Evolutionary conservation across 2,888 invertebrate species (phyloP).

Genomic region (Meiosimyza decipiens): DNA sequence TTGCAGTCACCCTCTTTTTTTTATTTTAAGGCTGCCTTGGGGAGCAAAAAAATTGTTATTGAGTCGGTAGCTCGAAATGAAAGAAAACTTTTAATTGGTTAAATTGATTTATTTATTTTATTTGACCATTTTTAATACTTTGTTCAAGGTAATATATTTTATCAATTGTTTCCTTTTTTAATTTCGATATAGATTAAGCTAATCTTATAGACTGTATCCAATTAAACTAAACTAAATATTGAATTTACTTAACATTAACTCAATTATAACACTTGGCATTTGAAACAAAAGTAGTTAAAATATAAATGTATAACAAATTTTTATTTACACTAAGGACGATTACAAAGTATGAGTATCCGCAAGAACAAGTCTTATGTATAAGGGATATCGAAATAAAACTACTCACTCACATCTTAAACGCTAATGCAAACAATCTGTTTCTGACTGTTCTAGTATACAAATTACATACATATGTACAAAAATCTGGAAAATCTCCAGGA

Average conservation of each 20-base stretch:
- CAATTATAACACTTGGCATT: too few species aligned
- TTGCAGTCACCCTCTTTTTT: too few species aligned
- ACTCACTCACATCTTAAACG: too few species aligned
- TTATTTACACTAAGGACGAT: constrained; percentile 25
- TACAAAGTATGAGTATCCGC: not conserved
- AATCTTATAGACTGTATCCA: constrained; percentile 19
- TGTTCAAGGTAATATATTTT: constrained; percentile 17
- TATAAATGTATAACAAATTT: constrained; percentile 2
- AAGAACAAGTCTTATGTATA: too few species aligned
- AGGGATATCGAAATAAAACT: too few species aligned
- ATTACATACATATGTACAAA: constrained; percentile 28
- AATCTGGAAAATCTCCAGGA: not conserved
- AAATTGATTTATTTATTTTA: constrained; percentile 8
- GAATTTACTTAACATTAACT: too few species aligned
- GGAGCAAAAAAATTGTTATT: too few species aligned
- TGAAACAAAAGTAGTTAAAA: too few species aligned
- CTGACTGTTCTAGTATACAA: constrained; percentile 15
- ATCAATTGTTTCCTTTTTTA: constrained; percentile 7
- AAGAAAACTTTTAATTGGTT: not conserved
- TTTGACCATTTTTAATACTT: constrained; percentile 1
- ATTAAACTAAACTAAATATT: constrained; percentile 16
- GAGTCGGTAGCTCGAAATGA: too few species aligned
- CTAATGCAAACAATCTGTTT: not conserved
- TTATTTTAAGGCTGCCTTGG: too few species aligned
- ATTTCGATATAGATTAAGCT: constrained; percentile 20